A percentile compares a stretch with the other conserved stretches of the same genome.
These are phyloP conservation scores for Distichodus sexfasciatus DNA, from an alignment of 2,797 vertebrate species.

Conservation along the genomic window DNA sequence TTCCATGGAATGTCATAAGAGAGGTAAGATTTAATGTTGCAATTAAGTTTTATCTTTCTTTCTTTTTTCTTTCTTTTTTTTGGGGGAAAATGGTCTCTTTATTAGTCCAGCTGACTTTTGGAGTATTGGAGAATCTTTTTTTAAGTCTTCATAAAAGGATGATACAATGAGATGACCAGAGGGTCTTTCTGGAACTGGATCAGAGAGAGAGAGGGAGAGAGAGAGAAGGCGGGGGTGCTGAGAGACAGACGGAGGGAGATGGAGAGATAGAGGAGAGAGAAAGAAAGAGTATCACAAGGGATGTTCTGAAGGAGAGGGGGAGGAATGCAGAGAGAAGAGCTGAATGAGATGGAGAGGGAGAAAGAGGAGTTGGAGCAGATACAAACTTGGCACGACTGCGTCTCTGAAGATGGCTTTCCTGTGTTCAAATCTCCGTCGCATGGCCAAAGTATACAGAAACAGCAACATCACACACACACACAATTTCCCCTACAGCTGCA, in stretches of 20 bases:
- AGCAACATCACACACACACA: slow-evolving; percentile 40
- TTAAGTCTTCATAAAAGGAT: slow-evolving; percentile 48
- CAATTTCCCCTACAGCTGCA: slow-evolving; percentile 81
- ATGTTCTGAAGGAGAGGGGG: slow-evolving; percentile 26
- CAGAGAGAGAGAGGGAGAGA: slow-evolving; percentile 33
- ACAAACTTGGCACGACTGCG: slow-evolving; percentile 74
- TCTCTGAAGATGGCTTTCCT: slow-evolving; percentile 70
- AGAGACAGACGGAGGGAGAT: slow-evolving; percentile 53
- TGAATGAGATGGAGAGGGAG: slow-evolving; percentile 1
- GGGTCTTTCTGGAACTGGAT: slow-evolving; percentile 43
- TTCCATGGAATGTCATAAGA: slow-evolving; percentile 31
- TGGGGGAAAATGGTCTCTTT: slow-evolving; percentile 63
- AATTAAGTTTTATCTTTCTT: slow-evolving; percentile 52
- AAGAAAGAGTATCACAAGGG: slow-evolving; percentile 29
- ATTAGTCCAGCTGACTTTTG: slow-evolving; percentile 53
- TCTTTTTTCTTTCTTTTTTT: too few species aligned
- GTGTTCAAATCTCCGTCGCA: slow-evolving; percentile 78
- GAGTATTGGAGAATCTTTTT: slow-evolving; percentile 30
- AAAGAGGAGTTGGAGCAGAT: slow-evolving; percentile 50
- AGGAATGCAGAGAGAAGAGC: not conserved
- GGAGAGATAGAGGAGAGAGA: slow-evolving; percentile 37
- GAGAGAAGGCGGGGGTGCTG: slow-evolving; percentile 15
- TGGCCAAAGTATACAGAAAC: slow-evolving; percentile 74
- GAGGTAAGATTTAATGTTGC: slow-evolving; percentile 46
- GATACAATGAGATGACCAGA: slow-evolving; percentile 48